phyloP scores from a whole-genome alignment of 2,888 invertebrate species.

The Dynastes maya region DNA sequence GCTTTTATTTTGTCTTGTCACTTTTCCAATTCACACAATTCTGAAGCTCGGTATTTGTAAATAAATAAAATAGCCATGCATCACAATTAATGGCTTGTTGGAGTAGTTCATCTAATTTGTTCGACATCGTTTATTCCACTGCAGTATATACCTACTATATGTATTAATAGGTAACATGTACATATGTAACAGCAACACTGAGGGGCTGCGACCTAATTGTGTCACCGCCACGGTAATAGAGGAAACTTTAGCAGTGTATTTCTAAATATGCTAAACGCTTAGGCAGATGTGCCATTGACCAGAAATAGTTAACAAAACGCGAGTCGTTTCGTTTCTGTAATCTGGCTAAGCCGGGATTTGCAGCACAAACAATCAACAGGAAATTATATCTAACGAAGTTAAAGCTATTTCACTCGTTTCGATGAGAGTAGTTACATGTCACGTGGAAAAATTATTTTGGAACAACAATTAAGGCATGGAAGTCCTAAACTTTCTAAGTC shows the following conservation, averaged over 20 bases:
- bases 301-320: constrained; percentile 4
- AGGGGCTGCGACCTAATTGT: constrained; percentile 16
- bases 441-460: too few species aligned
- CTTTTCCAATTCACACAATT: too few species aligned
- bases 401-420: background rate
- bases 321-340: constrained; percentile 1
- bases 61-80: background rate
- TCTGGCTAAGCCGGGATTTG: background rate
- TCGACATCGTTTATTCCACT: background rate
- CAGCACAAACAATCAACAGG: constrained; percentile 1
- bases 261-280: constrained; percentile 24
- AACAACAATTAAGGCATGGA: too few species aligned
- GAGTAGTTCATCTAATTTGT: background rate
- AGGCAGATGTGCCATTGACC: constrained; percentile 14
- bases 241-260: background rate
- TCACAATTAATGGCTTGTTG: background rate
- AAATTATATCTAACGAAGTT: background rate
- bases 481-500: too few species aligned
- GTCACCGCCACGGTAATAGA: background rate
- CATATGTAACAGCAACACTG: too few species aligned
- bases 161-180: too few species aligned
- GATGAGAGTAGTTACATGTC: too few species aligned
- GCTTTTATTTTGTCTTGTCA: too few species aligned
- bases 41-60: too few species aligned
- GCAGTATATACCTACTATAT: background rate